A percentile compares a stretch with the other conserved stretches of the same genome.
phyloP scores from a whole-genome alignment of 2,113 vertebrate species.

The Rissa tridactyla region DNA sequence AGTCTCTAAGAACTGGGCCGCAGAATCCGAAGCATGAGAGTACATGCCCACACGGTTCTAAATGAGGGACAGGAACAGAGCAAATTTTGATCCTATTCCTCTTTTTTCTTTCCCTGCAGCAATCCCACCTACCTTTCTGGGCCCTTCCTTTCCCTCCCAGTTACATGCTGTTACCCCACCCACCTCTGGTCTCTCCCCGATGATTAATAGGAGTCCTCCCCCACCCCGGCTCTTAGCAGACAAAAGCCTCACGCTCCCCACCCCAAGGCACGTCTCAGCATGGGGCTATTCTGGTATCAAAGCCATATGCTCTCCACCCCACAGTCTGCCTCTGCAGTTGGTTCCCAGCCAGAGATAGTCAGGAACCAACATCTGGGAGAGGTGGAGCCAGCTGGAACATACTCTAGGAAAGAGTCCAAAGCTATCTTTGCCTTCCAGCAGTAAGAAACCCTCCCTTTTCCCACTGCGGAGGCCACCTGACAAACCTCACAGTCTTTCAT shows the following conservation, averaged over 20 bases:
- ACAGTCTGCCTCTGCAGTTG: constrained; percentile 48
- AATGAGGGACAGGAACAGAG: constrained; percentile 51
- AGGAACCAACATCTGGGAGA: constrained; percentile 53
- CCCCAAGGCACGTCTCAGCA: constrained; percentile 66
- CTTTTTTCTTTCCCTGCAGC: constrained; percentile 36
- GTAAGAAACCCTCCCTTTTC: constrained; percentile 4
- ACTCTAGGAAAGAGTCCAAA: constrained; percentile 45
- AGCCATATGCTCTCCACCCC: constrained; percentile 53
- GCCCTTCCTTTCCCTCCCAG: constrained; percentile 53
- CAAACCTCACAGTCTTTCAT: neutral
- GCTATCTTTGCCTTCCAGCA: constrained; percentile 24
- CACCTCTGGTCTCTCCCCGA: constrained; percentile 51
- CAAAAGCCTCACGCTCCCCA: constrained; percentile 61
- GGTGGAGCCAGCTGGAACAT: constrained; percentile 45
- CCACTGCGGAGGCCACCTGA: constrained; percentile 27
- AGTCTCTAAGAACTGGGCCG: constrained; percentile 33
- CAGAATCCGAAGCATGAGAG: constrained; percentile 41
- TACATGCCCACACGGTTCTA: constrained; percentile 18
- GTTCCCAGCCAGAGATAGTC: constrained; percentile 50
- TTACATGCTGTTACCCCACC: constrained; percentile 57
- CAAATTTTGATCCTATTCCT: constrained; percentile 29
- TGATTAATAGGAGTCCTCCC: constrained; percentile 60
- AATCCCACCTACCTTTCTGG: constrained; percentile 58
- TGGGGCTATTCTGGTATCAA: constrained; percentile 62
- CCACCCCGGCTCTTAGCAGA: constrained; percentile 22